phyloP scores from a whole-genome alignment of 2,888 invertebrate species.

The Globia sparganii region DNA sequence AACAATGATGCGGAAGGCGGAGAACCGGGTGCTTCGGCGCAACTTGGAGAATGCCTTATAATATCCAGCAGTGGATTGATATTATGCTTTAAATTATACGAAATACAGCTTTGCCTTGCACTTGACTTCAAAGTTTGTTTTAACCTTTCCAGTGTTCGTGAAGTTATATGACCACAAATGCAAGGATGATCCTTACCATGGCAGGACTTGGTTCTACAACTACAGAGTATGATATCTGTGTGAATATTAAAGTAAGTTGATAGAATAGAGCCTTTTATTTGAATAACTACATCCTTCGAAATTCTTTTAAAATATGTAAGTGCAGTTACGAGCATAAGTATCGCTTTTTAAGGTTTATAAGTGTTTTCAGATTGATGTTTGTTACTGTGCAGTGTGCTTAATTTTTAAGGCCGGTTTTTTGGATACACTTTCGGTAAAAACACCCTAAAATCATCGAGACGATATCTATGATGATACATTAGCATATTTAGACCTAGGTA shows the following conservation, averaged over 20 bases:
- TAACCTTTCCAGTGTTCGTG: slow-evolving; percentile 81
- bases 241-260: slow-evolving; percentile 13
- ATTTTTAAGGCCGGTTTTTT: neutral
- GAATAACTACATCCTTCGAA: neutral
- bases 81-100: no score
- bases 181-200: slow-evolving; percentile 75
- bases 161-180: slow-evolving; percentile 78
- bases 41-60: neutral
- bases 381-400: neutral
- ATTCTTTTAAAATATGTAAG: neutral
- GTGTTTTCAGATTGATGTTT: neutral
- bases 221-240: slow-evolving; percentile 72
- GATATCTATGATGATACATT: neutral
- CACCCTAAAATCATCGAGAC: neutral
- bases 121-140: neutral
- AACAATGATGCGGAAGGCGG: neutral
- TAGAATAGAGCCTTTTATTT: neutral
- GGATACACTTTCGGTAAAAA: neutral
- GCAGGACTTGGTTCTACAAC: slow-evolving; percentile 81
- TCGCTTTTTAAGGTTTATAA: neutral
- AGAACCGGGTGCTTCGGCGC: neutral
- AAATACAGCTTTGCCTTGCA: neutral
- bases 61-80: neutral
- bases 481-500: neutral
- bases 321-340: neutral